Evolutionary conservation across 2,888 invertebrate species (phyloP).

Genomic region (Caenorhabditis parvicauda): DNA sequence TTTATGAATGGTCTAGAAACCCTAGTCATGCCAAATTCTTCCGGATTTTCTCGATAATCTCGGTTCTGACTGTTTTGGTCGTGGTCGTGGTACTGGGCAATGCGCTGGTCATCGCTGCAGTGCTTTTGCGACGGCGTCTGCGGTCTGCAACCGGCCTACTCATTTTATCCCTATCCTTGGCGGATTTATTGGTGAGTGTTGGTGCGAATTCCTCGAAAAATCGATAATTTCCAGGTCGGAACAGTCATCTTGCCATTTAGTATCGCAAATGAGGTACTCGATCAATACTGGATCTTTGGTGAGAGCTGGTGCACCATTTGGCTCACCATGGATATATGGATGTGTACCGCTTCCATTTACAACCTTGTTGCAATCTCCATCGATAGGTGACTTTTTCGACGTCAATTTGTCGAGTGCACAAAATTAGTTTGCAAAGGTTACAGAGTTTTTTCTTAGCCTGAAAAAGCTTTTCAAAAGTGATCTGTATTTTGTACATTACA

Average conservation of each 20-base stretch:
- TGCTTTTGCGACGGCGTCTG: slow-evolving; percentile 66
- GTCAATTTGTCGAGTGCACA: no score
- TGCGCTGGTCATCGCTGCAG: slow-evolving; percentile 62
- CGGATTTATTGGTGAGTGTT: slow-evolving; percentile 75
- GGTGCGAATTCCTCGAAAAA: neutral
- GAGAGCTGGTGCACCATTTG: slow-evolving; percentile 84
- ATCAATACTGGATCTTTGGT: slow-evolving; percentile 89
- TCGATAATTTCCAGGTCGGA: slow-evolving; percentile 72
- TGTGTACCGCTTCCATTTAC: slow-evolving; percentile 94
- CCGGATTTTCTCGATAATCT: slow-evolving; percentile 61
- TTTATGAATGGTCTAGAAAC: slow-evolving; percentile 57
- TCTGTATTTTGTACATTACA: no score
- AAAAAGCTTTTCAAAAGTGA: no score
- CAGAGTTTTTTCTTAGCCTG: no score
- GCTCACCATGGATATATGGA: slow-evolving; percentile 96
- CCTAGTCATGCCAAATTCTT: slow-evolving; percentile 58
- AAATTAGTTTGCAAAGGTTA: no score
- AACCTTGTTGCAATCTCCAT: slow-evolving; percentile 92
- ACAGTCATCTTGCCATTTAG: slow-evolving; percentile 92
- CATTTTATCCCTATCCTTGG: slow-evolving; percentile 91
- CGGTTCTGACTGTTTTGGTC: slow-evolving; percentile 60
- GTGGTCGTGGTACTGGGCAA: slow-evolving; percentile 61
- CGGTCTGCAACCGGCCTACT: slow-evolving; percentile 93
- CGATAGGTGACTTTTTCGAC: no score
- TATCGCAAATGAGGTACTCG: slow-evolving; percentile 81